Base-by-base conservation (phyloP, 2,113 vertebrate genomes). In the Nothobranchius furzeri region DNA sequence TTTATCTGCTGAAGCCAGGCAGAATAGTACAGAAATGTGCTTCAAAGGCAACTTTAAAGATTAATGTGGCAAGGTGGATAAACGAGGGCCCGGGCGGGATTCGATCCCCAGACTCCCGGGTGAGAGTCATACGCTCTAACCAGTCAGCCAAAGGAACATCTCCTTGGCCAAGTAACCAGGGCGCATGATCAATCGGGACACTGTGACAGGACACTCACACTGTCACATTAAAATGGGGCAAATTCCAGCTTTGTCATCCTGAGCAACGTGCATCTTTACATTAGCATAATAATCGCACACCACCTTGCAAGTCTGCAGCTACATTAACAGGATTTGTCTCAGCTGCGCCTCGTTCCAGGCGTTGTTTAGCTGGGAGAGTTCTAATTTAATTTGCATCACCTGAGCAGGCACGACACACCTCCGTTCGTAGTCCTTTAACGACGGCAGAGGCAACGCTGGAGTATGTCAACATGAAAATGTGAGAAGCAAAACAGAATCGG, bases 401-500 rank as follows among this genome's bases (percentile, higher is more conserved):
- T 42, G 8, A 68, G 58, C 67, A 71, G 59, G 63, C 69, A 65
- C 69, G 82, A 69, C 54, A 52, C 69, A 60, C 43, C 60, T 51
- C 17, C 57, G 53, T 81, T 37, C 62, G 30, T 4, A 40, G 72
- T 62, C 20, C 73, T 71, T 73, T 75, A 15, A 56, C 55, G 43
- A 50, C 46, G 46, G 53, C 69, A 82, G 66, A 71, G 64, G 37
- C 2, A 5, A 48, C 0, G 37, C 48, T 47, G 3, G 0, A 78
- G 54, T 43, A 51, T 60, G 67, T 70, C 58, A 76, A 73, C 71
- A 72, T 64, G 61, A 70, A 83, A 81, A 69, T 60, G 69, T 71
- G 73, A 76, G 63, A 74, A 47, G 56, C 49, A 82, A 73, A 77
- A 78, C 66, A 64, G 47, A 67, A 45, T 62, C 7, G 14, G 60